Evolutionary conservation across 2,113 vertebrate species (phyloP), one percentile per base, ranked within the genome.

Genomic region (Cinclus cinclus): DNA sequence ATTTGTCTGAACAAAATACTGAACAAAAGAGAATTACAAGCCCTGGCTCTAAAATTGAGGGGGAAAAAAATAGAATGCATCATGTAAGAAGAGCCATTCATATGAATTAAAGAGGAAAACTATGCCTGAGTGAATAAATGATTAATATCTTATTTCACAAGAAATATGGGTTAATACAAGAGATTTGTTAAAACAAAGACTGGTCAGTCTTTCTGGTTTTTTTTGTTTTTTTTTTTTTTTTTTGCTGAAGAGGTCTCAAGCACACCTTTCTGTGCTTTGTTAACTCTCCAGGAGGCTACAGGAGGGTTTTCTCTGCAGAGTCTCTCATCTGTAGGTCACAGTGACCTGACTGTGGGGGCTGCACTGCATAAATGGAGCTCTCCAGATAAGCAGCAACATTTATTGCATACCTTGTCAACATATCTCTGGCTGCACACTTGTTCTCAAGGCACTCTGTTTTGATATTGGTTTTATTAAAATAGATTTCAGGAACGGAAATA

Each of bases 371-470:
- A 96, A 96, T 74, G 84, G 60, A 95, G 65, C 74, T 94, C 65
- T 93, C 52, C 79, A 97, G 95, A 92, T 95, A 97, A 95, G 94
- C 79, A 75, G 69, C 60, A 90, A 95, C 79, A 73, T 95, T 81
- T 73, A 81, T 71, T 97, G 60, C 90, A 86, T 58, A 85, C 76
- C 84, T 94, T 42, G 46, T 92, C 94, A 96, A 77, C 89, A 11
- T 88, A 92, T 94, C 60, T 82, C 87, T 89, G 83, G 27, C 65
- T 1, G 6, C 60, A 71, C 65, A 64, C 73, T 95, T 96, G 79
- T 82, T 92, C 90, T 93, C 81, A 88, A 89, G 87, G 95, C 90
- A 96, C 52, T 79, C 50, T 86, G 58, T 92, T 94, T 67, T 74
- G 52, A 84, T 94, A 93, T 46, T 87, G 39, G 39, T 85, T 71